A percentile compares a stretch with the other conserved stretches of the same genome.
phyloP scores from a whole-genome alignment of 2,888 invertebrate species.

The Tenthredo livida region DNA sequence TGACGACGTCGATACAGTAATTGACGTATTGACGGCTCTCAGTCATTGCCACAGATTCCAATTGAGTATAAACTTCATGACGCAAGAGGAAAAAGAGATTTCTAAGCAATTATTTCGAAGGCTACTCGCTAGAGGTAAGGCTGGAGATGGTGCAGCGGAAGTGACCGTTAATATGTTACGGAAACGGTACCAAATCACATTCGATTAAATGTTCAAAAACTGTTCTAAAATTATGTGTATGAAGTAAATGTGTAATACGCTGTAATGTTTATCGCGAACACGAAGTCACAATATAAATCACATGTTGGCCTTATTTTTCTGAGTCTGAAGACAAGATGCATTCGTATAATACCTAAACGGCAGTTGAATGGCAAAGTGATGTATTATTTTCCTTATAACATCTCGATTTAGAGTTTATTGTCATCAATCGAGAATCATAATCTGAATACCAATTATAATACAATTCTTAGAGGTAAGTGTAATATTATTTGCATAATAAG shows the following conservation, averaged over 20 bases:
- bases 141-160: conserved; percentile 22
- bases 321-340: too few species aligned
- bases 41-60: conserved; percentile 69
- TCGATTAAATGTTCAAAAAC: background rate
- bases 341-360: too few species aligned
- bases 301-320: too few species aligned
- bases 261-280: background rate
- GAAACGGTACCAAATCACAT: conserved; percentile 39
- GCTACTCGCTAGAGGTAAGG: conserved; percentile 9
- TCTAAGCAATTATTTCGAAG: conserved; percentile 57
- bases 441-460: background rate
- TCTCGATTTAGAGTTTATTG: too few species aligned
- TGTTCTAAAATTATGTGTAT: conserved; percentile 1
- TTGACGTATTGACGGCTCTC: conserved; percentile 67
- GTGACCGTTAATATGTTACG: conserved; percentile 20
- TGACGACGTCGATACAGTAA: conserved; percentile 58
- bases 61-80: conserved; percentile 67
- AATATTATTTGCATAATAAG: background rate
- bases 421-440: too few species aligned
- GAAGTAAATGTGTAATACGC: background rate
- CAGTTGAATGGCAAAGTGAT: too few species aligned
- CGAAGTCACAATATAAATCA: background rate
- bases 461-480: background rate
- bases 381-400: too few species aligned
- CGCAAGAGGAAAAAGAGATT: conserved; percentile 59